Evolutionary conservation across 2,797 vertebrate genomes (phyloP).

Genomic region (Threskiornis aethiopicus): DNA sequence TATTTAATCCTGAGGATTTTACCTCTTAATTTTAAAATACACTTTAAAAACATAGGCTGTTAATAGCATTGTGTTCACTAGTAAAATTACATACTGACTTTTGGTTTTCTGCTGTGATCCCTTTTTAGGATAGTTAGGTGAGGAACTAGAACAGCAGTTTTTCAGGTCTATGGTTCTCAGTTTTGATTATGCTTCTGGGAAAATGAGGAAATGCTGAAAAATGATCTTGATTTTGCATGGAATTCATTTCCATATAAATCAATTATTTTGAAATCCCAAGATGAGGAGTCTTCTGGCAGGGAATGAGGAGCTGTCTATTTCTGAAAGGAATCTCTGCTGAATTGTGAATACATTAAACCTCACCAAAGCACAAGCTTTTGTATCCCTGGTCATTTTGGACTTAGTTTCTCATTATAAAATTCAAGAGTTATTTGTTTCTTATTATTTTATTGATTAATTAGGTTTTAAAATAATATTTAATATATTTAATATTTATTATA

Average conservation of each 20-base stretch:
- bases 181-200: neutral
- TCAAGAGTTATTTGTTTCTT: neutral
- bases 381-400: neutral
- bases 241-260: neutral
- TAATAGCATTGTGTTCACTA: neutral
- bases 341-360: neutral
- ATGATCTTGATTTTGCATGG: neutral
- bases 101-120: neutral
- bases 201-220: neutral
- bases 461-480: neutral
- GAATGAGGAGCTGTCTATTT: neutral
- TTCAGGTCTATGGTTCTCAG: neutral
- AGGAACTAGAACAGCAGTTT: neutral
- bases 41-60: neutral
- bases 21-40: neutral
- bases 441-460: neutral
- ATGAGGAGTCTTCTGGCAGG: neutral
- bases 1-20: neutral
- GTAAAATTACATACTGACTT: neutral
- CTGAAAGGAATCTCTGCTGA: neutral
- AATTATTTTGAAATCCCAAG: neutral
- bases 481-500: neutral
- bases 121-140: neutral
- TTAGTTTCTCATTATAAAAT: neutral
- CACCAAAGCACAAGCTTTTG: neutral